phyloP scores from a whole-genome alignment of 2,888 invertebrate genomes.

The Polyploca ridens region DNA sequence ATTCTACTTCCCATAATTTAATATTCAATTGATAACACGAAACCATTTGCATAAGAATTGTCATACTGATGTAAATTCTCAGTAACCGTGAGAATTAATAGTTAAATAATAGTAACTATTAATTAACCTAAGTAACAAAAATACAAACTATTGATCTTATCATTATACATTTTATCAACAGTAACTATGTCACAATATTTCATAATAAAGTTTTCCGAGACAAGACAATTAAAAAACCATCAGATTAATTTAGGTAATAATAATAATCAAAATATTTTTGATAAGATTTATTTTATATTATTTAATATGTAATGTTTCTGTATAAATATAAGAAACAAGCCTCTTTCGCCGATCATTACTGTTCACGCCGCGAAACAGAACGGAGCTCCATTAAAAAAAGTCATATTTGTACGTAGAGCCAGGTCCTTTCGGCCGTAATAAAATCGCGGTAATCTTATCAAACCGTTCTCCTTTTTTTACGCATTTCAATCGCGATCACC shows the following conservation, averaged over 20 bases:
- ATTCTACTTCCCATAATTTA: background rate
- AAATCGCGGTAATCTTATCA: conserved; percentile 19
- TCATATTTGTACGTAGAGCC: conserved; percentile 10
- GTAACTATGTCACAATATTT: conserved; percentile 31
- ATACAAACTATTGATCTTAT: no score
- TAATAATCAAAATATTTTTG: background rate
- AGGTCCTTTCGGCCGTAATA: conserved; percentile 26
- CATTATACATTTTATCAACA: background rate
- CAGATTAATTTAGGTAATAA: background rate
- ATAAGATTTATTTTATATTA: background rate
- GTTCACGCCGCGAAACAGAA: conserved; percentile 30
- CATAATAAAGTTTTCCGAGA: conserved; percentile 21
- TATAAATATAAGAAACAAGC: conserved; percentile 46
- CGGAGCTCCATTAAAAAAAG: conserved; percentile 33
- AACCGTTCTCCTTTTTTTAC: conserved; percentile 47
- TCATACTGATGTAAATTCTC: background rate
- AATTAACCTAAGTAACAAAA: no score
- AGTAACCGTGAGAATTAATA: no score
- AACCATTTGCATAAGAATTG: background rate
- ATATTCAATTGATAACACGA: background rate
- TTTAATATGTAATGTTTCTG: conserved; percentile 29
- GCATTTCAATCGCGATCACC: conserved; percentile 55
- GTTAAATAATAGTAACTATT: no score
- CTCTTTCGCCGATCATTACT: conserved; percentile 35
- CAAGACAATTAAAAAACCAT: background rate